Conservation (phyloP, 2,888 invertebrate species). For the Opisthograptis luteolata region DNA sequence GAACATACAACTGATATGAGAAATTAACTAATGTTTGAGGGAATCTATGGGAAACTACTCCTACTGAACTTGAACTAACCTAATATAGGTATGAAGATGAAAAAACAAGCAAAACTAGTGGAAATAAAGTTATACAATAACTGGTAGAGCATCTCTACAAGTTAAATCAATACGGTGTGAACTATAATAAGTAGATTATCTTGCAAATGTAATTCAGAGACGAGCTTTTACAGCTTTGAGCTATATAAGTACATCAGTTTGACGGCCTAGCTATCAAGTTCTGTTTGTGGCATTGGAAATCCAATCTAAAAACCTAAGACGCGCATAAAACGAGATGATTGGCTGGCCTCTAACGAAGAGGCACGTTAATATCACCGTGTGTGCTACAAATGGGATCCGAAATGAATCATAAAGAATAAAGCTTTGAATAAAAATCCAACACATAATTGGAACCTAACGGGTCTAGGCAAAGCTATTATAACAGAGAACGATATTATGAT, state of each 20-base stretch:
- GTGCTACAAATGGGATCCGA: conserved; percentile 5
- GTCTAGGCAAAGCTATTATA: conserved; percentile 17
- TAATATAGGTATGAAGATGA: no score
- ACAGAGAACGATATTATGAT: conserved; percentile 34
- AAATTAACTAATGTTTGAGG: no score
- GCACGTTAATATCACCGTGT: conserved; percentile 7
- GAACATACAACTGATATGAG: no score
- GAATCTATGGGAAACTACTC: no score
- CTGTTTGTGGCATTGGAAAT: conserved; percentile 4
- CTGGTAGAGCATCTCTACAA: no score
- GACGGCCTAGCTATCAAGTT: not conserved
- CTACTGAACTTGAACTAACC: no score
- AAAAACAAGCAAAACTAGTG: no score
- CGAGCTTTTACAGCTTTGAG: no score
- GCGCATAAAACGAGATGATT: conserved; percentile 8
- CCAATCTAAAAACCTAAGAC: conserved; percentile 9
- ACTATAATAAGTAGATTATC: no score
- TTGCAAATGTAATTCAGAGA: no score
- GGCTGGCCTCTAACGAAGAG: conserved; percentile 24
- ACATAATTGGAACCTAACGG: conserved; percentile 23
- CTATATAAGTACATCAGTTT: conserved; percentile 2
- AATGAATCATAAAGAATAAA: conserved; percentile 17
- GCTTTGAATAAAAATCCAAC: not conserved
- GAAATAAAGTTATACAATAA: no score
- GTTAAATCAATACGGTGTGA: no score